Evolutionary conservation across 2,113 vertebrate genomes (phyloP).

Genomic region (Pomatorhinus ruficollis): DNA sequence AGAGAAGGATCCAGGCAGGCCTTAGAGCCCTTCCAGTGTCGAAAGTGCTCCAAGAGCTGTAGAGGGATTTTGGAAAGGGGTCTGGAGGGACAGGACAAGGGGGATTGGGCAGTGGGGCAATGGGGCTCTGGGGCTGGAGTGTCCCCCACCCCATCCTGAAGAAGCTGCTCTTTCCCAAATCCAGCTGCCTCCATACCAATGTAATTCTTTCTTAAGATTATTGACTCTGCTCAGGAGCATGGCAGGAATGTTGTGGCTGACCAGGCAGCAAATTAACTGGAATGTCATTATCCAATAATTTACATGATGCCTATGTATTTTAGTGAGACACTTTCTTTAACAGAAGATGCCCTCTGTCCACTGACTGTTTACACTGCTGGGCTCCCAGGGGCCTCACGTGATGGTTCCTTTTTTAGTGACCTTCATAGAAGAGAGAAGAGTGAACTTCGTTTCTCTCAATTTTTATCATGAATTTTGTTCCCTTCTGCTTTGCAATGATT

Average conservation of each 20-base stretch:
- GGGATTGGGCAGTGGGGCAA: not conserved
- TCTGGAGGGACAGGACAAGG: not conserved
- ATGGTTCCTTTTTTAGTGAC: not conserved
- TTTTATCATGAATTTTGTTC: not conserved
- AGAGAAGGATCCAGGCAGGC: not conserved
- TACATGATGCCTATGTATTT: not conserved
- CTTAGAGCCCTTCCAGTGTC: not conserved
- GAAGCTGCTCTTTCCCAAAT: not conserved
- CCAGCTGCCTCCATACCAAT: not conserved
- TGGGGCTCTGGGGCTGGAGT: not conserved
- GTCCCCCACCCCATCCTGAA: not conserved
- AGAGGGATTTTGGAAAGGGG: not conserved
- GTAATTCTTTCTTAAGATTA: not conserved
- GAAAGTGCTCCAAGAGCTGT: not conserved
- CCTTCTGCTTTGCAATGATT: not conserved
- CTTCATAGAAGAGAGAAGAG: not conserved
- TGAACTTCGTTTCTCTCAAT: not conserved
- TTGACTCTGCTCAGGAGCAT: not conserved
- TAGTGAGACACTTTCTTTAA: not conserved
- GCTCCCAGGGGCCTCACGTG: not conserved
- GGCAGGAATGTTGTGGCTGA: constrained; percentile 9
- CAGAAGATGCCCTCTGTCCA: constrained; percentile 3
- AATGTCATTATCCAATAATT: constrained; percentile 46
- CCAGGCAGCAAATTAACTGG: constrained; percentile 38
- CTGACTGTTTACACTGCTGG: not conserved